These are phyloP conservation scores for Oenanthe melanoleuca DNA, from an alignment of 2,113 vertebrate genomes.

Conservation along the genomic window DNA sequence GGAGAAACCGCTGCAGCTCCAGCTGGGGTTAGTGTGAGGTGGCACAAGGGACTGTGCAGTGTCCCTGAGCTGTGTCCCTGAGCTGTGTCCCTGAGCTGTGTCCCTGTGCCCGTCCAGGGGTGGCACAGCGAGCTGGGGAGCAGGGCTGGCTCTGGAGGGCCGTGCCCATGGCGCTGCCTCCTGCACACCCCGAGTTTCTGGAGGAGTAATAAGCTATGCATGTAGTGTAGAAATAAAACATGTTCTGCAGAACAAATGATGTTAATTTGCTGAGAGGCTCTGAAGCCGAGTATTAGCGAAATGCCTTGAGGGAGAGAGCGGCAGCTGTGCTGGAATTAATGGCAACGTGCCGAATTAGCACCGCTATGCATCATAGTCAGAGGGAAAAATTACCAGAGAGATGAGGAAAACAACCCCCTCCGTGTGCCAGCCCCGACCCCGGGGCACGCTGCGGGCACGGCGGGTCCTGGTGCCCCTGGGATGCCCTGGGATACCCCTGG, in stretches of 20 bases:
- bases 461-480: accelerated
- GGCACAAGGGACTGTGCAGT: background rate
- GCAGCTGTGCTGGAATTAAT: conserved; percentile 95
- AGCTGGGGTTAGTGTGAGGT: accelerated
- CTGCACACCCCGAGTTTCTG: background rate
- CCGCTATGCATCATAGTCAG: conserved; percentile 87
- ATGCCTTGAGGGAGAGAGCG: conserved; percentile 86
- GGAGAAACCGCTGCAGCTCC: background rate
- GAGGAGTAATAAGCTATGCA: conserved; percentile 81
- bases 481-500: background rate
- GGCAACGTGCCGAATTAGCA: conserved; percentile 88
- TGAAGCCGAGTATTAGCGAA: conserved; percentile 86
- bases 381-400: conserved; percentile 68
- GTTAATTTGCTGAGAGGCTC: conserved; percentile 91
- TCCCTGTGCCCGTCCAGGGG: background rate
- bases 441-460: background rate
- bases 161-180: background rate
- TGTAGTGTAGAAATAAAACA: conserved; percentile 86
- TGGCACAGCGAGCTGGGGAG: accelerated
- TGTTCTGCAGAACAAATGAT: conserved; percentile 94
- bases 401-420: conserved; percentile 35
- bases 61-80: background rate
- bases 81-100: background rate
- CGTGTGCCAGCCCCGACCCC: background rate
- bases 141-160: background rate